Conservation (phyloP, 2,888 invertebrate genomes). For the Aporophyla lueneburgensis region DNA sequence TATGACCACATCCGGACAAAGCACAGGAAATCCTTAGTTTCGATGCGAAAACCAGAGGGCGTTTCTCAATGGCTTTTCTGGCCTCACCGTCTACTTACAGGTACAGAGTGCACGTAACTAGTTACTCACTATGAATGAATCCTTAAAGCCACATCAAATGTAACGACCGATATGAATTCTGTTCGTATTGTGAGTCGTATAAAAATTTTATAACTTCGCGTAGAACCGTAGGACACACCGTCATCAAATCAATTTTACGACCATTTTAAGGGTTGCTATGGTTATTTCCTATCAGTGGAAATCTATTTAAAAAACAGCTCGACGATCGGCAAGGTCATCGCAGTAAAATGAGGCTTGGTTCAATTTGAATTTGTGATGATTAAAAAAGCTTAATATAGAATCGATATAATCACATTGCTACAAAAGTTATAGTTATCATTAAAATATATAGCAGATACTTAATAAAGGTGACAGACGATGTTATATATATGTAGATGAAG, state of each 20-base stretch:
- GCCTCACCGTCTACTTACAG: conserved; percentile 4
- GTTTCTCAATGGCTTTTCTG: conserved; percentile 8
- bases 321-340: conserved; percentile 50
- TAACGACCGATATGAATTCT: conserved; percentile 65
- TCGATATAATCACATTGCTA: conserved; percentile 2
- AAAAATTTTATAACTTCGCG: conserved; percentile 63
- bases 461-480: neutral
- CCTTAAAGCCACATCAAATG: conserved; percentile 63
- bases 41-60: conserved; percentile 46
- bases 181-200: conserved; percentile 68
- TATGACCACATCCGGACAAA: neutral
- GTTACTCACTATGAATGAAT: conserved; percentile 64
- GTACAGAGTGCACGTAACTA: conserved; percentile 40
- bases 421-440: neutral
- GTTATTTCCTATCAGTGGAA: conserved; percentile 54
- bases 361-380: conserved; percentile 13
- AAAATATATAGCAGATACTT: neutral
- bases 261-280: conserved; percentile 60
- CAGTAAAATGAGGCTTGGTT: conserved; percentile 28
- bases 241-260: conserved; percentile 67
- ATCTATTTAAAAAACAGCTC: conserved; percentile 46
- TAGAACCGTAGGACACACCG: conserved; percentile 63
- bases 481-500: neutral
- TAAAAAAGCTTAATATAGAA: conserved; percentile 4
- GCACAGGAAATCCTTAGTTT: conserved; percentile 26